These are phyloP conservation scores for Aleiodes sp. DNA, from an alignment of 1,140 invertebrate species.

Conservation along the genomic window DNA sequence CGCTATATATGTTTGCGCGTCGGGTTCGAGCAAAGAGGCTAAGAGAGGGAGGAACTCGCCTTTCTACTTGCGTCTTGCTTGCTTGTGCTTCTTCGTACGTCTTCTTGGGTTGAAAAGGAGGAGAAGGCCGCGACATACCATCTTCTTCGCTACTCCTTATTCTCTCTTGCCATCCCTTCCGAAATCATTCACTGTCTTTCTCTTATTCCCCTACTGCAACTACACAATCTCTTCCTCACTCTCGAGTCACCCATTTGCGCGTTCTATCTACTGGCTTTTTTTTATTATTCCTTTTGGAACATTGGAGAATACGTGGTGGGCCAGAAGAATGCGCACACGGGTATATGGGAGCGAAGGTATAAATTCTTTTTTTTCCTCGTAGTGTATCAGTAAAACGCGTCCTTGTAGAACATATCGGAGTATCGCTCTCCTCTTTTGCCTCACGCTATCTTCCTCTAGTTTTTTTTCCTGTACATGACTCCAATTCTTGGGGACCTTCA, in stretches of 20 bases:
- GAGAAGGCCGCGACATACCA: constrained; percentile 18
- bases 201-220: constrained; percentile 7
- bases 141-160: background rate
- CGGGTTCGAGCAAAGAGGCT: too few species aligned
- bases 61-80: background rate
- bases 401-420: constrained; percentile 21
- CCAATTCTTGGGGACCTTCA: too few species aligned
- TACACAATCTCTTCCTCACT: constrained; percentile 7
- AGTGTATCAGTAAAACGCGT: constrained; percentile 12
- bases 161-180: background rate
- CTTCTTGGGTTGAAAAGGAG: constrained; percentile 6
- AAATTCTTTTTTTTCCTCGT: constrained; percentile 27
- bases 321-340: constrained; percentile 6
- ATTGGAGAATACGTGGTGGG: constrained; percentile 25
- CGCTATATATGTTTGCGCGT: constrained; percentile 36
- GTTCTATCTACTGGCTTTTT: background rate
- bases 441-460: too few species aligned
- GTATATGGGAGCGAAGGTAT: background rate
- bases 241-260: background rate
- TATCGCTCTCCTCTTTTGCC: constrained; percentile 1
- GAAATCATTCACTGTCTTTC: background rate
- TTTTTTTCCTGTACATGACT: too few species aligned
- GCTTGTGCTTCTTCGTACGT: constrained; percentile 17
- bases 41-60: constrained; percentile 14
- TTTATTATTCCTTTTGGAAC: too few species aligned